Evolutionary conservation across 2,888 invertebrate species (phyloP).

Genomic region (Malthinus flaveolus): DNA sequence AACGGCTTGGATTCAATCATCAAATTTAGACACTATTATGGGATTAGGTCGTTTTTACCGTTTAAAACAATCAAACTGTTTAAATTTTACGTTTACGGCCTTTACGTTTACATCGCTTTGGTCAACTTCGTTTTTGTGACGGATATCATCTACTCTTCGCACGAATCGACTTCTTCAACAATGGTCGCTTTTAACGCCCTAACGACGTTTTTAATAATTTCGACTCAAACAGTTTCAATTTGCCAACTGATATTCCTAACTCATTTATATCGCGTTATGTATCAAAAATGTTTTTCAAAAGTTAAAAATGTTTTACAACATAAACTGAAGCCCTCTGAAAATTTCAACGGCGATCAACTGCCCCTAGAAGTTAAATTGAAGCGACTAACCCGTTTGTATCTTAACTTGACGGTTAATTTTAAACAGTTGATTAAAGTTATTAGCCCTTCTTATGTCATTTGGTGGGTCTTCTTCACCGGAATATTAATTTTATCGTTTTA

Average conservation of each 20-base stretch:
- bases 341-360: background rate
- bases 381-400: background rate
- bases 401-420: background rate
- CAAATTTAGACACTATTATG: constrained; percentile 1
- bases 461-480: background rate
- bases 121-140: background rate
- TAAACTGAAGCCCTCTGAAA: background rate
- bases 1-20: background rate
- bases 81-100: background rate
- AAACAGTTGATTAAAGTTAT: background rate
- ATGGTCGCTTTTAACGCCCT: background rate
- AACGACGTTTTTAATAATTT: background rate
- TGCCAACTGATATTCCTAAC: background rate
- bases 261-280: background rate
- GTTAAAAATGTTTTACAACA: background rate
- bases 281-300: background rate
- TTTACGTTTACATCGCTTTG: background rate
- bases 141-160: background rate
- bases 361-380: background rate
- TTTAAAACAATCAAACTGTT: background rate
- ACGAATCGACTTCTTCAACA: background rate
- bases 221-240: background rate
- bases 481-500: background rate
- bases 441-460: background rate
- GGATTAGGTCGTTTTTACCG: background rate